Evolutionary conservation across 2,888 invertebrate genomes (phyloP), one percentile per base, ranked within the genome.

Genomic region (Muscina levida): DNA sequence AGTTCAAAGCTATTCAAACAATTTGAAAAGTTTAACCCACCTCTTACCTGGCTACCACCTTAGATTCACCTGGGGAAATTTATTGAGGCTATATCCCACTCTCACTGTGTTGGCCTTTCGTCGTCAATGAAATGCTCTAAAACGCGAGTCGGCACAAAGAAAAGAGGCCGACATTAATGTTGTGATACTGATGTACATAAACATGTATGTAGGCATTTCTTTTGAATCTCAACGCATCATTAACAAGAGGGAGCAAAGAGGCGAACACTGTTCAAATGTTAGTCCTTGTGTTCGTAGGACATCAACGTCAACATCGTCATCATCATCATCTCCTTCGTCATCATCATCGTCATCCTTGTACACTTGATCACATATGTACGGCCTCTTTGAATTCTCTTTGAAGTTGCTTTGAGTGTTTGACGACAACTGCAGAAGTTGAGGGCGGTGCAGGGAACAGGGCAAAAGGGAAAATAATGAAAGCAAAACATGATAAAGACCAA

Each of bases 331-430:
- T 8, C 2, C 22, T 6, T 13, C 59, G 42, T 15, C 44, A 22
- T 4, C 66, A 48, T n/a, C n/a, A n/a, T n/a, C n/a, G n/a, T n/a
- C n/a, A n/a, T 8, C 15, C 17, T 62, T 6, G 6, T 22, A n/a
- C 46, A 74, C 70, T 67, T 74, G 59, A 73, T 46, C 57, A 46
- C 44, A 73, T 57, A 44, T 42, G 51, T 53, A 67, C 22, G 72
- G 26, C 56, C 76, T 79, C 72, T 80, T 59, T 65, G 6, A 80
- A 72, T 31, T 76, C 72, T 39, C 68, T 80, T 80, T 80, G 79
- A 80, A 76, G 79, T 76, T 46, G 15, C 76, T 26, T 75, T 48
- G 76, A 80, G 68, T 70, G 39, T 13, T 31, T 6, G 13, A 31
- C 4, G 31, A 31, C 31, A 31, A n/a, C n/a, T n/a, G n/a, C n/a